A percentile compares a stretch with the other conserved stretches of the same genome.
These are phyloP conservation scores for Apamea crenata DNA, from an alignment of 2,888 invertebrate species.

Conservation along the genomic window DNA sequence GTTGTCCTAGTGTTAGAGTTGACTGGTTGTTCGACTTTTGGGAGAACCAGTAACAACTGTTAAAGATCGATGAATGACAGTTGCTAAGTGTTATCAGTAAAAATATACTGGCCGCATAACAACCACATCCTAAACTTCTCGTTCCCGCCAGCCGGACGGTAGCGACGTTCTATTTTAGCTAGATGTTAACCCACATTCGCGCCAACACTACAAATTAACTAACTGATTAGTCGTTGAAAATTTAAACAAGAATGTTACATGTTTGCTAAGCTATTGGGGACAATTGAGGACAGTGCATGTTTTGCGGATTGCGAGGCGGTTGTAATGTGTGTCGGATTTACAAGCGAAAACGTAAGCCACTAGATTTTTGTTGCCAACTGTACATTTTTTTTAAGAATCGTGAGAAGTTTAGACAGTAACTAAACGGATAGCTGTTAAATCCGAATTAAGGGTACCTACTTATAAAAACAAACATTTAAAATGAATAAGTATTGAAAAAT, in stretches of 20 bases:
- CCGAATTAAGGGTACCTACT: background rate
- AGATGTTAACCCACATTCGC: slow-evolving; percentile 84
- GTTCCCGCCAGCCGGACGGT: slow-evolving; percentile 73
- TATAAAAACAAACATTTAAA: background rate
- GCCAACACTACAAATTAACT: slow-evolving; percentile 82
- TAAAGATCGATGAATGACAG: background rate
- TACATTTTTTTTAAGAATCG: background rate
- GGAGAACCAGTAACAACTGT: background rate
- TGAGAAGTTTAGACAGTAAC: background rate
- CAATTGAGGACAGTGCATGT: slow-evolving; percentile 51
- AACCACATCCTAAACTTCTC: slow-evolving; percentile 70
- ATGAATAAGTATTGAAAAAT: background rate
- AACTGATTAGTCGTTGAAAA: slow-evolving; percentile 73
- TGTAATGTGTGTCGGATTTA: slow-evolving; percentile 37
- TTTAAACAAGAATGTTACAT: slow-evolving; percentile 64
- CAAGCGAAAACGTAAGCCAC: background rate
- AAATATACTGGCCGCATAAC: slow-evolving; percentile 32
- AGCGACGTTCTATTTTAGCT: slow-evolving; percentile 84
- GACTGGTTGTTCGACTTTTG: background rate
- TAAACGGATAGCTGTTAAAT: background rate
- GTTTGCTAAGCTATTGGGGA: slow-evolving; percentile 48
- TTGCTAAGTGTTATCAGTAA: background rate
- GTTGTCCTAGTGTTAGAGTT: background rate
- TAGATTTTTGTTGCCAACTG: slow-evolving; percentile 14
- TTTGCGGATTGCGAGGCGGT: slow-evolving; percentile 40